Evolutionary conservation across 2,797 vertebrate genomes (phyloP).

Genomic region (Pipistrellus nathusii): DNA sequence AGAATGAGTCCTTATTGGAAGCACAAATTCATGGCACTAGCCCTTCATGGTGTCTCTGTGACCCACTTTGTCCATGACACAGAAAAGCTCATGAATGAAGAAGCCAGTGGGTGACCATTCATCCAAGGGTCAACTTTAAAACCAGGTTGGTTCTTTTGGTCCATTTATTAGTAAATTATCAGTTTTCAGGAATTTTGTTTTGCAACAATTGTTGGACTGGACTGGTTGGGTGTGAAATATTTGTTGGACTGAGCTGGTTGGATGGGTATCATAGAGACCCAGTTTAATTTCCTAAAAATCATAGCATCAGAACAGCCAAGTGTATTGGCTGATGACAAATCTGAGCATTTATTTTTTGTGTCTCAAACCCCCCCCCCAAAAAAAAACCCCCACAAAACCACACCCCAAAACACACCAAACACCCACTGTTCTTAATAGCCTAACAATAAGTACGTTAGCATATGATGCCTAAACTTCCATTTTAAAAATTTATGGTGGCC

Average conservation of each 20-base stretch:
- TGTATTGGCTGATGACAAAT: not conserved
- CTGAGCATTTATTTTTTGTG: not conserved
- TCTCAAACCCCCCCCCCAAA: not conserved
- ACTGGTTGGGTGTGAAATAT: not conserved
- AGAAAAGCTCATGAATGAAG: not conserved
- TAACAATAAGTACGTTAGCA: slow-evolving; percentile 53
- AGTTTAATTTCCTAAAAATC: slow-evolving; percentile 56
- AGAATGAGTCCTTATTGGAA: not conserved
- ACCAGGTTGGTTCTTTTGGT: not conserved
- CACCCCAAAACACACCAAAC: not conserved
- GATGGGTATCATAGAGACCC: not conserved
- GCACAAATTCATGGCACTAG: rapidly evolving
- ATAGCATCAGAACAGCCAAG: not conserved
- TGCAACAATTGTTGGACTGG: not conserved
- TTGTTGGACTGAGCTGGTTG: not conserved
- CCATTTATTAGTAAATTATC: not conserved
- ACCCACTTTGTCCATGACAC: rapidly evolving
- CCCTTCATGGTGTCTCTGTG: not conserved
- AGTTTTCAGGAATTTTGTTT: not conserved
- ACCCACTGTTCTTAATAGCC: not conserved
- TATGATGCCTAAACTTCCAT: slow-evolving; percentile 62
- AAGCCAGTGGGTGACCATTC: not conserved
- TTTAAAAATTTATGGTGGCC: slow-evolving; percentile 50
- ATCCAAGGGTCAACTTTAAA: not conserved
- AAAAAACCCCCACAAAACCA: not conserved